phyloP scores from a whole-genome alignment of 2,797 vertebrate species.

The Enteromius trimaculatus region DNA sequence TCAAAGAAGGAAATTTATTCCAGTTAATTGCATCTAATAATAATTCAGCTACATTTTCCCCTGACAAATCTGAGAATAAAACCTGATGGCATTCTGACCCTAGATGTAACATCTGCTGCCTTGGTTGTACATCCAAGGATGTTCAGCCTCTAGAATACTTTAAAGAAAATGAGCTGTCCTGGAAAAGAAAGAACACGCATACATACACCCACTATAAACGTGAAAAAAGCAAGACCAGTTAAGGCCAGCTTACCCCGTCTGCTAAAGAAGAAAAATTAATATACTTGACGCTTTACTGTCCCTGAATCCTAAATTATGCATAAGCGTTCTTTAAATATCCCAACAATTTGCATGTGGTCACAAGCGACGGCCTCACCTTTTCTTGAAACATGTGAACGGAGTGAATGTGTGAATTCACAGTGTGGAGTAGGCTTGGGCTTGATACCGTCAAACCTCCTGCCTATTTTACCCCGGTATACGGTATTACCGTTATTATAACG shows the following conservation, averaged over 20 bases:
- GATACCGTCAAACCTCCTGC: no score
- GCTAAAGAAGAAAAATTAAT: conserved; percentile 37
- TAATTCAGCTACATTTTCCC: neutral
- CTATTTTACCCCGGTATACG: no score
- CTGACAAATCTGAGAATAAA: neutral
- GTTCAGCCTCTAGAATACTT: conserved; percentile 8
- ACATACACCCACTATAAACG: conserved; percentile 4
- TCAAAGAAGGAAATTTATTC: neutral
- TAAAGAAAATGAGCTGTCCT: conserved; percentile 29
- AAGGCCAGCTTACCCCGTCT: conserved; percentile 47
- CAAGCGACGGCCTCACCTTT: conserved; percentile 28
- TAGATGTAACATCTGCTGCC: neutral
- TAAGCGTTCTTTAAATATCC: conserved; percentile 54
- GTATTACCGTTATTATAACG: no score
- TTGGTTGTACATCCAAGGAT: conserved; percentile 7
- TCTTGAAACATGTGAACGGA: neutral
- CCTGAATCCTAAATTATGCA: conserved; percentile 47
- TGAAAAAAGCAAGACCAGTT: conserved; percentile 42
- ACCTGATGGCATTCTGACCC: neutral
- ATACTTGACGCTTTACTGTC: conserved; percentile 31
- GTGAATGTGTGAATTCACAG: neutral
- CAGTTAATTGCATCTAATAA: conserved; percentile 4
- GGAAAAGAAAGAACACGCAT: conserved; percentile 28
- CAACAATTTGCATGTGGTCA: conserved; percentile 48
- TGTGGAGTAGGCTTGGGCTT: neutral